Evolutionary conservation across 2,113 vertebrate genomes (phyloP), one percentile per base, ranked within the genome.

Genomic region (Pionites leucogaster): DNA sequence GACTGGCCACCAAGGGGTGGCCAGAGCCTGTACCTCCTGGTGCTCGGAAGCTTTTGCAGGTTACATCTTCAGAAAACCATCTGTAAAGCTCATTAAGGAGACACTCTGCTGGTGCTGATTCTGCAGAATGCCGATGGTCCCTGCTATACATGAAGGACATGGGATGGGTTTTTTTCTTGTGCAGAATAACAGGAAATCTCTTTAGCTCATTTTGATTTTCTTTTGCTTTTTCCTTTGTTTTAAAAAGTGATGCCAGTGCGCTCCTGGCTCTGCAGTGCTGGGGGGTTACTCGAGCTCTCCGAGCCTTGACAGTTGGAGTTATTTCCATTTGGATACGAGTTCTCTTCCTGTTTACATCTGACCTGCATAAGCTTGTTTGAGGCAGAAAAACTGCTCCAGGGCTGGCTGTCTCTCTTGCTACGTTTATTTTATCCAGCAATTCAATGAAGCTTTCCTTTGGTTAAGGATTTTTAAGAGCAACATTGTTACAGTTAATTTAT

Each of bases 71-170:
- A 69, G 69, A 89, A 94, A 95, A 57, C 74, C 71, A 59, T 71
- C 93, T 86, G 53, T 55, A 91, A 76, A 71, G 59, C 63, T 96
- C 67, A 13, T 96, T 95, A 89, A 91, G 72, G 67, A 96, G 88
- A 47, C 85, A n/a, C 13, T 18, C 6, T 3, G 18, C 14, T 65
- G 70, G 49, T 82, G 25, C n/a, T 76, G 28, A 92, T 50, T 65
- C 85, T 82, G 44, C 63, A 39, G 42, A 67, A 76, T 55, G 53
- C 35, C 27, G 46, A 77, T 13, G 19, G 52, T 60, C 15, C 62
- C 53, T 87, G 31, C 92, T 68, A 49, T 77, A 53, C 35, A 8
- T 78, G 63, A 86, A 93, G 55, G 94, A 86, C 63, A 14, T 1
- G 62, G 44, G 15, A 46, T 60, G 70, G 37, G 46, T 25, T 10